Evolutionary conservation across 2,888 invertebrate species (phyloP), one percentile per base, ranked within the genome.

Genomic region (Thyatira batis): DNA sequence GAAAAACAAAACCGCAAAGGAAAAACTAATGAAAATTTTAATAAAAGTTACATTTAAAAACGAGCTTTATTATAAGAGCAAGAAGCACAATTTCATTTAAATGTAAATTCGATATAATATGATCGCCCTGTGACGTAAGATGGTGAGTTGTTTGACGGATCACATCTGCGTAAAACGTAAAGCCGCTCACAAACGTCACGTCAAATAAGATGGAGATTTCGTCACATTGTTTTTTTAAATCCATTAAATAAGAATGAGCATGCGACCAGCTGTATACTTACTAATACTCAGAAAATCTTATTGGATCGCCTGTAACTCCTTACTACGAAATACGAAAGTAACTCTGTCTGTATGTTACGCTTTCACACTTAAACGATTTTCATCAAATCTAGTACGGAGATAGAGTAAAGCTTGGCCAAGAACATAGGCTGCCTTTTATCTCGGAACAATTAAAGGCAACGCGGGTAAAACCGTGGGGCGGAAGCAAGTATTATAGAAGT

Each of bases 141-240:
- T 63, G 56, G 52, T 65, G n/a, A n/a, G 65, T 63, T 67, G 69
- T 39, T 13, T 78, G 83, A 83, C 69, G 71, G 76, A 82, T 81
- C 68, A 71, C 83, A 82, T 77, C 76, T 84, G 84, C 58, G 63
- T 45, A 51, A 55, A 55, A 58, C 51, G 57, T 55, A 50, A 57
- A 50, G 54, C 58, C 17, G 17, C 17, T 39, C 39, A 60, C 45
- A 59, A 64, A 48, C 55, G 55, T 50, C 46, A 55, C 52, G 54
- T 57, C 52, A 43, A 23, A 45, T 11, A 21, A 21, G 45, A 45
- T n/a, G 23, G n/a, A 11, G 20, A 20, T n/a, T 23, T 45, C 20
- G 39, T 39, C 17, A n/a, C 17, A 13, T 17, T 39, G 39, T 39
- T 39, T 39, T 39, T 17, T 17, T 39, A 33, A 33, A 33, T 33